Percentiles rank a stretch among this genome's conserved stretches.
phyloP scores from a whole-genome alignment of 2,797 vertebrate genomes.

The Varecia variegata region DNA sequence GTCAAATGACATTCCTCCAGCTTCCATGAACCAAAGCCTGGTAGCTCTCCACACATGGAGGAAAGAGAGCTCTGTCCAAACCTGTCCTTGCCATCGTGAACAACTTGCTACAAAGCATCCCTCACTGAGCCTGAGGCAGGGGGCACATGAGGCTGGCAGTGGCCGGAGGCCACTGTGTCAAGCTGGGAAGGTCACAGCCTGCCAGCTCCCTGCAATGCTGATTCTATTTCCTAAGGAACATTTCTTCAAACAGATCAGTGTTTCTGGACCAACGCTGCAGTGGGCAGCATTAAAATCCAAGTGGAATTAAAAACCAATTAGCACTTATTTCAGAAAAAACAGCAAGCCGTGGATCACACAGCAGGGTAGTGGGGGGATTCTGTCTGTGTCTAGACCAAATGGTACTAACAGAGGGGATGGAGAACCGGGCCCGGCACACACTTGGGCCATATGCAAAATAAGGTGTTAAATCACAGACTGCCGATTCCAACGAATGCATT shows the following conservation, averaged over 20 bases:
- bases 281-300: slow-evolving; percentile 54
- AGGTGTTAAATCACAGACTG: slow-evolving; percentile 36
- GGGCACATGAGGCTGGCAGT: neutral
- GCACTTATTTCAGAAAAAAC: slow-evolving; percentile 55
- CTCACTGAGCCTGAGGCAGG: neutral
- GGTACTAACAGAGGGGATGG: neutral
- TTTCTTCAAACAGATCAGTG: slow-evolving; percentile 19
- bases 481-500: neutral
- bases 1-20: neutral
- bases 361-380: slow-evolving; percentile 24
- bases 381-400: slow-evolving; percentile 47
- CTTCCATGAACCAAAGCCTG: neutral
- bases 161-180: neutral
- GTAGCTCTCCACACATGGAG: neutral
- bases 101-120: neutral
- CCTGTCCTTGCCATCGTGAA: neutral
- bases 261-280: slow-evolving; percentile 51
- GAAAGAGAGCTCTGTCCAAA: neutral
- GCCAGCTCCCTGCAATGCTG: neutral
- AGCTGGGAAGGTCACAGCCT: neutral
- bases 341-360: slow-evolving; percentile 32
- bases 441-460: neutral
- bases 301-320: slow-evolving; percentile 67
- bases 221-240: neutral
- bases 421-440: neutral